Base-by-base conservation (phyloP, 2,797 vertebrate species). In the Lutjanus argentimaculatus region DNA sequence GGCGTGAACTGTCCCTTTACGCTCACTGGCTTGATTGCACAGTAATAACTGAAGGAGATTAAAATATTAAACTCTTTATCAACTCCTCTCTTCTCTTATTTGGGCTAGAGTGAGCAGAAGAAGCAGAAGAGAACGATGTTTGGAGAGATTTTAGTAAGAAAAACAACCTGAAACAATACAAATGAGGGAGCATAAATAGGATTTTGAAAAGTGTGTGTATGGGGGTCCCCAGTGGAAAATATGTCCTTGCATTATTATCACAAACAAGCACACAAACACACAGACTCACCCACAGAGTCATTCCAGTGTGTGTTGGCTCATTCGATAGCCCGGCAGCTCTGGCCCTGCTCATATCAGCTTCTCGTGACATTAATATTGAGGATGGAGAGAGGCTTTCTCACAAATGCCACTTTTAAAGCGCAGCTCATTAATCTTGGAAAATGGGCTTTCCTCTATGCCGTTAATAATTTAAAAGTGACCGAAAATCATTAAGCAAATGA, bases 401-500 rank as follows among this genome's bases (percentile, higher is more conserved):
- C 84, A 80, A 84, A 77, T 75, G 85, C 52, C 87, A 86, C 82
- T 87, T 89, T 85, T 56, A 82, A 84, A 86, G 74, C 30, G 48
- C 75, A 82, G 70, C 88, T 89, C 92, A 72, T 95, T 93, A 93
- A 92, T 93, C 91, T 88, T 71, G 57, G 83, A 63, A 88, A 92
- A 90, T 89, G 83, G 87, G 68, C 75, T 87, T 90, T 87, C 82
- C 75, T 90, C 75, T 53, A 4, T 59, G 67, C 45, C 57, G 61
- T 93, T 91, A 92, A 93, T 94, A 90, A 95, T 93, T 93, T 85
- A 92, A 90, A 90, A 85, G 85, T 83, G 89, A 89, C 83, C 58
- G 45, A 85, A 92, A 93, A 94, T 94, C 89, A 81, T 93, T 93
- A 88, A 73, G 88, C 58, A 92, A 94, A 93, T 92, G 61, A 94